A percentile compares a stretch with the other conserved stretches of the same genome.
Conservation (phyloP, 2,888 invertebrate genomes). For the Apamea sordens region DNA sequence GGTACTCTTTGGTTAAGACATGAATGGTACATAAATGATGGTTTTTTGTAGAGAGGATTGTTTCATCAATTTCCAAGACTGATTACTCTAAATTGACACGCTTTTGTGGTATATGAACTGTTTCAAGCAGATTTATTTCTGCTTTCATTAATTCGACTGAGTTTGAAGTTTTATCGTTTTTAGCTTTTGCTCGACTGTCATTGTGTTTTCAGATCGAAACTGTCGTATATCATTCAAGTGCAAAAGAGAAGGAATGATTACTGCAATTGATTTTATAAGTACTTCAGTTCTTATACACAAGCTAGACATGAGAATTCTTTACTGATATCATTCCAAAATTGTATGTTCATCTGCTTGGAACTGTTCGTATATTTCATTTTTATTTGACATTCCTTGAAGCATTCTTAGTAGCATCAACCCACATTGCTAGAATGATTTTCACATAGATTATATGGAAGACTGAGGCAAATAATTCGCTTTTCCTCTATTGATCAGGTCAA, state of each 20-base stretch:
- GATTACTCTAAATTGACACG: slow-evolving; percentile 88
- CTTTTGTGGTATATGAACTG: slow-evolving; percentile 52
- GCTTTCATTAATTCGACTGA: slow-evolving; percentile 29
- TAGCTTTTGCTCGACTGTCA: slow-evolving; percentile 28
- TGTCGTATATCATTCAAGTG: slow-evolving; percentile 20
- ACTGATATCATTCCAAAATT: slow-evolving; percentile 52
- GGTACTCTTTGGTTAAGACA: slow-evolving; percentile 71
- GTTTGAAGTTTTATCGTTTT: slow-evolving; percentile 36
- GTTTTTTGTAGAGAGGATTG: slow-evolving; percentile 73
- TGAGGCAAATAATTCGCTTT: slow-evolving; percentile 82
- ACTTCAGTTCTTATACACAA: slow-evolving; percentile 11
- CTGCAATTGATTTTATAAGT: slow-evolving; percentile 1
- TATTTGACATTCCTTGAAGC: slow-evolving; percentile 83
- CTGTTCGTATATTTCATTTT: slow-evolving; percentile 47
- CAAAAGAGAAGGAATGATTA: slow-evolving; percentile 6
- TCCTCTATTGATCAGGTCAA: slow-evolving; percentile 86
- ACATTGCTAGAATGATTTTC: slow-evolving; percentile 76
- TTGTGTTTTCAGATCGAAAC: slow-evolving; percentile 6
- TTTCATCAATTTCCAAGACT: slow-evolving; percentile 87
- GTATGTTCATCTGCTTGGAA: slow-evolving; percentile 36
- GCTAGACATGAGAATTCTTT: slow-evolving; percentile 35
- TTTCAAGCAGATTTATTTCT: slow-evolving; percentile 45
- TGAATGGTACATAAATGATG: slow-evolving; percentile 64
- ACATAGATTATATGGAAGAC: slow-evolving; percentile 77
- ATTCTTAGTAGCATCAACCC: slow-evolving; percentile 71